Conservation (phyloP, 2,888 invertebrate species). For the Calameuta pallipes region DNA sequence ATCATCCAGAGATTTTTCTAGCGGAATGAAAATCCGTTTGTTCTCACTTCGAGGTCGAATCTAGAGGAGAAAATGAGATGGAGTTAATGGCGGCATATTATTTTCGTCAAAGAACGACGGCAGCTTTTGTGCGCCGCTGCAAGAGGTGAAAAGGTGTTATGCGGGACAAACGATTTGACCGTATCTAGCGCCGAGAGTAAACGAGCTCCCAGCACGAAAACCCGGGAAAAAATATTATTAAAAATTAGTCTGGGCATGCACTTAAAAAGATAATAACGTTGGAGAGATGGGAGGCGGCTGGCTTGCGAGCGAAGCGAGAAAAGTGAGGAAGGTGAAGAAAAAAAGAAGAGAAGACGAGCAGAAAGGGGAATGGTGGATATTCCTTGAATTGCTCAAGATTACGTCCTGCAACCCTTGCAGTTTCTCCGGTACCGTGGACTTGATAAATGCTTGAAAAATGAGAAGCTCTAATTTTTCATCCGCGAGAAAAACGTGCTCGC, state of each 20-base stretch:
- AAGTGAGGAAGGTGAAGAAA: slow-evolving; percentile 12
- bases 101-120: too few species aligned
- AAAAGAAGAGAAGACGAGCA: slow-evolving; percentile 21
- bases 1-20: too few species aligned
- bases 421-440: slow-evolving; percentile 45
- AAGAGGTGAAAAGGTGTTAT: not conserved
- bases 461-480: slow-evolving; percentile 21
- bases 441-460: slow-evolving; percentile 49
- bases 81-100: too few species aligned
- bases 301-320: not conserved
- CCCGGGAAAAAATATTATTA: slow-evolving; percentile 12
- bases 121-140: too few species aligned
- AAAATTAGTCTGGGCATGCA: slow-evolving; percentile 21
- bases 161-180: not conserved
- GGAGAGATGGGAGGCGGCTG: not conserved
- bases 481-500: slow-evolving; percentile 41
- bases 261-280: slow-evolving; percentile 28
- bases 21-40: too few species aligned
- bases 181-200: not conserved
- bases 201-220: slow-evolving; percentile 8
- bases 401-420: slow-evolving; percentile 55
- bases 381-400: slow-evolving; percentile 58
- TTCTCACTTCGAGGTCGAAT: too few species aligned
- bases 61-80: too few species aligned
- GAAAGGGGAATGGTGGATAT: slow-evolving; percentile 39